Evolutionary conservation across 2,113 vertebrate genomes (phyloP), one percentile per base, ranked within the genome.

Genomic region (Notothenia coriiceps): DNA sequence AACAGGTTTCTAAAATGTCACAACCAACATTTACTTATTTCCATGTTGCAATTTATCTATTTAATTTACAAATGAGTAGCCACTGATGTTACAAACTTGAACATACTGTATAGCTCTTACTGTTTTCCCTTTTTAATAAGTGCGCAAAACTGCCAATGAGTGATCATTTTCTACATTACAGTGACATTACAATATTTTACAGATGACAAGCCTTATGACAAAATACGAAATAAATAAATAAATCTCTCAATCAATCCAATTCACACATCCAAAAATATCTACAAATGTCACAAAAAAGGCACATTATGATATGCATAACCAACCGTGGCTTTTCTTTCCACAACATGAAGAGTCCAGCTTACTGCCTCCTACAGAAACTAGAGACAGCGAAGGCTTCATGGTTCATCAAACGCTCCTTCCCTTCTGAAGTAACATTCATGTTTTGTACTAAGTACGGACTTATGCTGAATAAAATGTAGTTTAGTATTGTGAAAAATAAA

Each of bases 221-320:
- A 76, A 71, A 69, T 60, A 81, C 13, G 29, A n/a, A 68, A 87
- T 67, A 84, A 86, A 68, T 80, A 74, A 78, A 84, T 81, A 49
- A 54, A 77, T 77, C 47, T 77, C 22, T 85, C 29, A 47, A 40
- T 67, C 10, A n/a, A 57, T 18, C 13, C 35, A 40, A 59, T 33
- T 25, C 33, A 64, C 25, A 2, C 8, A 55, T 76, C 43, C 60
- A 15, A 76, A 62, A 70, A 50, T 43, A 7, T 86, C 17, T 75
- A 66, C 3, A 76, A 73, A 69, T 65, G 69, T 51, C 81, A 69
- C 35, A 77, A 89, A 93, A 40, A 93, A 93, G 93, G 93, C 93
- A 94, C 93, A 22, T 87, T 70, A 90, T 93, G 86, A 92, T 83
- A 90, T 79, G 87, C 75, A 84, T 82, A 86, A 89, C 47, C 61